Base-by-base conservation (phyloP, 2,888 invertebrate species). In the Cryptops parisi region DNA sequence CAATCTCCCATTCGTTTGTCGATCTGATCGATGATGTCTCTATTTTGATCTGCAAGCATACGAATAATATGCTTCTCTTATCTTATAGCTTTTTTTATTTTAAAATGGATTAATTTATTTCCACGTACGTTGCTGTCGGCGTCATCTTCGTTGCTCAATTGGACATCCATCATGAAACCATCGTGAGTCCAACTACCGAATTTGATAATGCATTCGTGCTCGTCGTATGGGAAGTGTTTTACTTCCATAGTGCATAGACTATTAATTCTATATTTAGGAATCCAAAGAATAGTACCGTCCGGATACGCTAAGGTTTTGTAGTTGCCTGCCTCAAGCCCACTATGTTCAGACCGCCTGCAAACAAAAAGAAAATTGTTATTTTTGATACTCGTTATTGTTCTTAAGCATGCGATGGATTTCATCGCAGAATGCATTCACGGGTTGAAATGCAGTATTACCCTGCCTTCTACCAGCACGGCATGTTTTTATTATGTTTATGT, bases 181-280 rank as follows among this genome's bases (percentile, higher is more conserved):
- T 73, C 72, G 63, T 80, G 77, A 0, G 79, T 77, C 78, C 85
- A 81, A 0, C 86, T 84, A 1, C 83, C 84, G 56, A 88, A 76
- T 62, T 76, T 76, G 55, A 87, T 68, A 43, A 65, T 63, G 61
- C 82, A 83, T 0, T 64, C 68, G 65, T 88, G 87, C 4, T 69
- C 69, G 67, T 88, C 88, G 46, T 73, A 76, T 0, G 88, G 88
- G 87, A 87, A 88, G 56, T 74, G 70, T 17, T 73, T 68, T 49
- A 87, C 71, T 64, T 86, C 77, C 25, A 78, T 64, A 54, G 79
- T 76, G 61, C 80, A 81, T 61, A 78, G 76, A 15, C 76, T 72
- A 0, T 78, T 71, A 56, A 83, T 79, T 57, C 80, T 80, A 1
- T 79, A 75, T 3, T 82, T 79, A 4, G 80, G 80, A 4, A 79